Base-by-base conservation (phyloP, 2,888 invertebrate genomes). In the Conchocele bisecta region DNA sequence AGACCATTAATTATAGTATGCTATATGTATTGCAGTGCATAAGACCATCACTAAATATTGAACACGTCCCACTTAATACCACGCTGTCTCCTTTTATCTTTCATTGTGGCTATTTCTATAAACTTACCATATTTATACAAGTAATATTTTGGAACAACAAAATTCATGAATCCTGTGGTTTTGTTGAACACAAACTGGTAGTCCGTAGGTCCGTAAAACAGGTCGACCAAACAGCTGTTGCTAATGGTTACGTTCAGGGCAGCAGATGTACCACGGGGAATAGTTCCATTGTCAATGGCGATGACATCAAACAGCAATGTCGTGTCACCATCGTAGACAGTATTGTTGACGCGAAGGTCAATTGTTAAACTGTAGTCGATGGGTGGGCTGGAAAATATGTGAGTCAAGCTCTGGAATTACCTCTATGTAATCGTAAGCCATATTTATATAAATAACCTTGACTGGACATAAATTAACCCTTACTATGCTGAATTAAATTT, bases 201-300 rank as follows among this genome's bases (percentile, higher is more conserved):
- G 0, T 46, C 61, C 9, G 86, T 84, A 15, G 67, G 48, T 24
- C 83, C 79, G 46, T 70, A 84, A 24, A 79, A 58, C 9, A 82
- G 84, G 51, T 79, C 81, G n/a, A 87, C 42, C 15, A 88, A 75
- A 60, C 88, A 88, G 1, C 83, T 85, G 78, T 86, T 88, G 53
- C 82, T 84, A 6, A 87, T 59, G 3, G 73, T 77, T 26, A 87
- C 53, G 37, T 71, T 75, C 5, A 86, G 72, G 7, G 71, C 53
- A 11, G 84, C 85, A 1, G 54, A 56, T 13, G 79, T 69, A 11
- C 88, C 88, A 4, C 81, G 69, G 3, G 70, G 65, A 7, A 86
- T 82, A 13, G 64, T 76, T n/a, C 88, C 88, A 17, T 80, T 74
- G 66, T 88, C 87, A 39, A 84, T 70, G n/a, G 83, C 85, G 28